Base-by-base conservation (phyloP, 2,113 vertebrate genomes). In the Andinoacara biseriatus region DNA sequence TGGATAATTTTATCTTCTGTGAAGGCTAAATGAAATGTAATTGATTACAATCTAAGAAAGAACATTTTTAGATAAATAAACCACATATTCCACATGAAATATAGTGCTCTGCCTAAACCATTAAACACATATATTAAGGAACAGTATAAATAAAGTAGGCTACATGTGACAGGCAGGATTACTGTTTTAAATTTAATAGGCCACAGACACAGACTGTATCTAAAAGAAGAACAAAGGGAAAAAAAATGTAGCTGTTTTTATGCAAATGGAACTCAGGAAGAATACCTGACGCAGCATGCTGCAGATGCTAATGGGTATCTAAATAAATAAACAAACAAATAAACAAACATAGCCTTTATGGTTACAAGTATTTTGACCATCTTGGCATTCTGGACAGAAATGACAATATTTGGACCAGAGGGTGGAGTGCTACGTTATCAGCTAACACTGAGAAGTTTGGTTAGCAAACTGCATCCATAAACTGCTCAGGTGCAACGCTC, bases 1-100 rank as follows among this genome's bases (percentile, higher is more conserved):
- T 72, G 22, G 29, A 62, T 62, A 58, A 67, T 80, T 81, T 81
- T 84, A 74, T 81, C n/a, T 31, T 76, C 65, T 57, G 35, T 67
- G 58, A 78, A 52, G 31, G 67, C 43, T 72, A 52, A 33, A 31
- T 72, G 13, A 52, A 72, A 72, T 52, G 46, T 31, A 46, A 72
- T 31, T 10, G 26, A 7, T 72, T 46, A 69, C 43, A 52, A 24
- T 52, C 67, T 72, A 52, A 72, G 24, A 31, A 52, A 72, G 65
- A 52, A 2, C 24, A 72, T 52, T 31, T 72, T 46, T 31, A 72
- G 67, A 72, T 72, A 31, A 52, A 20, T 52, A 72, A 72, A 72
- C 46, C 67, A 14, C 67, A 29, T 14, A 20, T 52, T 31, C 26
- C 67, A 72, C 63, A 69, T 69, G 65, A 69, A 69, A 49, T 29